Evolutionary conservation across 2,888 invertebrate genomes (phyloP), one percentile per base, ranked within the genome.

Genomic region (Pterostichus niger): DNA sequence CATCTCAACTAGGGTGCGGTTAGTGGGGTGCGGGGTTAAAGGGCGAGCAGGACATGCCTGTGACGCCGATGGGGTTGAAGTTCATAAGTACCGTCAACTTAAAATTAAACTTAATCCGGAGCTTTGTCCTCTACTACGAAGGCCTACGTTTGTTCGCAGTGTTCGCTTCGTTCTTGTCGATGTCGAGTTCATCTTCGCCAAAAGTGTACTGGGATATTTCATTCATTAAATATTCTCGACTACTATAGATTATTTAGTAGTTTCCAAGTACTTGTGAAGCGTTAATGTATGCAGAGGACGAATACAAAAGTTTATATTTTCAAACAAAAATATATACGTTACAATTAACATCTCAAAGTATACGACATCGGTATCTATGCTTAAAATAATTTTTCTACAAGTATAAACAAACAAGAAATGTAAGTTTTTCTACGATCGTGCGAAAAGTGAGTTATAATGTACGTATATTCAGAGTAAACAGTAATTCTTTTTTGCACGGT

Each of bases 11-110:
- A 49, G 6, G 75, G 35, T 33, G 49, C 24, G 49, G 75, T 75
- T 75, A 31, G 17, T 5, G 52, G 31, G 13, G 11, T 15, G 75
- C 11, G 11, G 24, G 44, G 24, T 24, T 13, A 1, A 44, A 44
- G 17, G 13, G 40, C 33, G 35, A 24, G 75, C 31, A 13, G 33
- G 33, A 11, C 35, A 76, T 56, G 76, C 13, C 54, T 40, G 13
- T 56, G 52, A 44, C 40, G 68, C 54, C 76, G 46, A 76, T 52
- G 76, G 56, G 40, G 76, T 76, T 76, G 76, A 76, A 76, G 76
- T 76, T 76, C 76, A 76, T 76, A 76, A 76, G 76, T 76, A 76
- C 75, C 52, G 35, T 33, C 75, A 75, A 75, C 76, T 76, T 76
- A 76, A 76, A 76, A 75, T 75, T 75, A 75, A 76, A 76, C 76